Base-by-base conservation (phyloP, 1,140 invertebrate genomes). In the Globodera rostochiensis region DNA sequence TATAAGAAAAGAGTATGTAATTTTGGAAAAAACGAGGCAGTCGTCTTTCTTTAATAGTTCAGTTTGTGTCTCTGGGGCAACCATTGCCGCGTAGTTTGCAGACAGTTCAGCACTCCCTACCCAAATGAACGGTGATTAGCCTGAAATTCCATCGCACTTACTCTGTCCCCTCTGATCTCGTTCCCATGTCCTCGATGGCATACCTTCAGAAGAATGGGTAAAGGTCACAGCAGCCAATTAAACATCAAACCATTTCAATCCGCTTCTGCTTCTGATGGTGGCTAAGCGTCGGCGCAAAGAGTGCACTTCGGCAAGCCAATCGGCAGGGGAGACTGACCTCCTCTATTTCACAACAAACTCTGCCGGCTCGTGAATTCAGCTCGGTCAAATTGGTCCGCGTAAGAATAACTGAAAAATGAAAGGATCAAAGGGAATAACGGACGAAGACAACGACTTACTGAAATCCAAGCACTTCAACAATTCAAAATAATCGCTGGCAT, bases 231-330 rank as follows among this genome's bases (percentile, higher is more conserved):
- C 15, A 53, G 9, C 19, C 57, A 13, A 64, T 19, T 19, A 19
- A 6, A 64, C 57, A 64, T 64, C 50, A 53, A 64, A 64, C 57
- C 36, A 50, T 82, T 49, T 81, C 45, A 36, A 82, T 80, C 1
- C 81, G 79, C 64, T 81, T 82, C 79, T 60, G 45, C 45, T 82
- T 82, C 49, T 82, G 13, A 13, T 73, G 36, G 47, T 79, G 77
- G 60, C 80, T 82, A 3, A 82, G 69, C 8, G 81, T 82, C 9
- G 81, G 81, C 6, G 81, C 50, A 50, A 74, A 82, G n/a, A 82
- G 79, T 13, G 81, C 81, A 6, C 47, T 50, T 13, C 64, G 57
- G 57, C 81, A 82, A 6, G 81, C 75, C 69, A 81, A 57, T 73
- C 74, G 81, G 73, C 81, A 82, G 11, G 67, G 15, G 13, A 80